Conservation (phyloP, 53 echinoderm and acorn worm genomes). For the Holothuria leucospilota region DNA sequence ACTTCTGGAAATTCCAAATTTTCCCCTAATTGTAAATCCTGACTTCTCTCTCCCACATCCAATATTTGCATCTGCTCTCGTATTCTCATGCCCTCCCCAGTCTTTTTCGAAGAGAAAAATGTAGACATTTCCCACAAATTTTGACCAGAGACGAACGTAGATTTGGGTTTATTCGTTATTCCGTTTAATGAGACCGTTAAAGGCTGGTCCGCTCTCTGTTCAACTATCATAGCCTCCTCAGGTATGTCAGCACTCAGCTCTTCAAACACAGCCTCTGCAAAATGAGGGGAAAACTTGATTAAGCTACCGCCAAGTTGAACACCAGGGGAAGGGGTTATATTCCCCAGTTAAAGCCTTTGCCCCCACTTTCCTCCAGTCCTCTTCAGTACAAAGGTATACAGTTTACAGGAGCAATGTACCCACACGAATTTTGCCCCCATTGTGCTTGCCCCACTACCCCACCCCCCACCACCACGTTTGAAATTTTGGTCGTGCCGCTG, state of each 20-base stretch:
- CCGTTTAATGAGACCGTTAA: slow-evolving; percentile 4
- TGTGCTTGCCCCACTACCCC: too few relatives aligned
- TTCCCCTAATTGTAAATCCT: neutral
- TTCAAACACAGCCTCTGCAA: slow-evolving; percentile 32
- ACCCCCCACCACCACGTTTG: too few relatives aligned
- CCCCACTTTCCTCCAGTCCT: too few relatives aligned
- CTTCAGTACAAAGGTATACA: too few relatives aligned
- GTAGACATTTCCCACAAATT: slow-evolving; percentile 11
- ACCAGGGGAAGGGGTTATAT: too few relatives aligned
- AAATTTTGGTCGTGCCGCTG: too few relatives aligned
- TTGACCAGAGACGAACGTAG: slow-evolving; percentile 17
- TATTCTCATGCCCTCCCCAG: neutral
- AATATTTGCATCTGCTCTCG: slow-evolving; percentile 23
- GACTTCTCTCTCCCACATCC: slow-evolving; percentile 5
- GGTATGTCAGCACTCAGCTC: slow-evolving; percentile 18
- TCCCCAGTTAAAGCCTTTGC: too few relatives aligned
- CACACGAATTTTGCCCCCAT: too few relatives aligned
- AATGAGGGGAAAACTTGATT: neutral
- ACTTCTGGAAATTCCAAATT: slow-evolving; percentile 27
- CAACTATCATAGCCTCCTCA: slow-evolving; percentile 5
- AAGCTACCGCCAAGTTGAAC: too few relatives aligned
- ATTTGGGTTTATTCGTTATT: slow-evolving; percentile 18
- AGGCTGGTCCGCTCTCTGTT: neutral
- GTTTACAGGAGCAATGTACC: too few relatives aligned
- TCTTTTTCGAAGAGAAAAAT: slow-evolving; percentile 1